Conservation (phyloP, 2,113 vertebrate species). For the Syngnathus scovelli region DNA sequence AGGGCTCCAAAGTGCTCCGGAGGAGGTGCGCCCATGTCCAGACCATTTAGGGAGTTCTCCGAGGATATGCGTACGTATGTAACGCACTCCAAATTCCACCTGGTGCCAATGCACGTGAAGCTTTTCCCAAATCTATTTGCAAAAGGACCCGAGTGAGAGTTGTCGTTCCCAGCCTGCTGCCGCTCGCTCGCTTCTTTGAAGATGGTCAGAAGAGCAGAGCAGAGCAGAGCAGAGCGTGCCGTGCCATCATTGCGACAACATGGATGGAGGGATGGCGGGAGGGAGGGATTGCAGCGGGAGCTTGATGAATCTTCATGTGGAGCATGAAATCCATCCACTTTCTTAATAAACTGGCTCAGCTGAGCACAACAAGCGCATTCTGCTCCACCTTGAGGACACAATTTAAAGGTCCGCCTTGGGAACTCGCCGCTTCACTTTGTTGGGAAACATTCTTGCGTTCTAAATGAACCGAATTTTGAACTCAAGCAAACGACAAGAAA, state of each 20-base stretch:
- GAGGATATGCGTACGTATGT: not conserved
- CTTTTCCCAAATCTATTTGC: not conserved
- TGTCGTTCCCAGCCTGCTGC: fast-evolving
- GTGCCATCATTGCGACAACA: not conserved
- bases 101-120: not conserved
- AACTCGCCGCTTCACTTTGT: not conserved
- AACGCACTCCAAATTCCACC: not conserved
- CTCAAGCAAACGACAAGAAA: not conserved
- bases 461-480: too few relatives aligned
- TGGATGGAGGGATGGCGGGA: not conserved
- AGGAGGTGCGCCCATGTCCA: not conserved
- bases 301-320: not conserved
- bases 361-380: not conserved
- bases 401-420: not conserved
- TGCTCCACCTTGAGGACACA: not conserved
- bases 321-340: not conserved
- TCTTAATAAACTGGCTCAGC: not conserved
- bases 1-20: slow-evolving; percentile 45
- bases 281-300: not conserved
- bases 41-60: slow-evolving; percentile 32
- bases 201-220: not conserved
- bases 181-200: slow-evolving; percentile 2
- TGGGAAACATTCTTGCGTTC: too few relatives aligned
- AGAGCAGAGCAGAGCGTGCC: too few relatives aligned
- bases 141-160: not conserved